Evolutionary conservation across 1,140 invertebrate species (phyloP).

Genomic region (Meloidogyne floridensis): DNA sequence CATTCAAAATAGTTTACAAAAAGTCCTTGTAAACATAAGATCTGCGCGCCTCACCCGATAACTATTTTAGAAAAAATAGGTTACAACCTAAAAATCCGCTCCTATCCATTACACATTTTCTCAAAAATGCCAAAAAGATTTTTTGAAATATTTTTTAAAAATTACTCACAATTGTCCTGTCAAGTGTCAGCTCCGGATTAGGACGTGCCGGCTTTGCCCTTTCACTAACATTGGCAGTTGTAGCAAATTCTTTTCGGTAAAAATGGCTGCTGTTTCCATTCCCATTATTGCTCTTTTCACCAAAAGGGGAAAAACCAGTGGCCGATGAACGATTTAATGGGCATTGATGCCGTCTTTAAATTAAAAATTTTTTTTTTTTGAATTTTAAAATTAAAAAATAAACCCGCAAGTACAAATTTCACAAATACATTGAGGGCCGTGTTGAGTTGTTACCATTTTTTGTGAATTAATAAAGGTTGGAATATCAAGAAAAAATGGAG

Average conservation of each 20-base stretch:
- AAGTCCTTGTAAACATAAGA: no score
- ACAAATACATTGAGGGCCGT: constrained; percentile 35
- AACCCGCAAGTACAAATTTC: constrained; percentile 38
- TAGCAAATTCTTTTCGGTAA: constrained; percentile 33
- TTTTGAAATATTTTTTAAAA: neutral
- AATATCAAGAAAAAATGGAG: neutral
- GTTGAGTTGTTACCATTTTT: neutral
- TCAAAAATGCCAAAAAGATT: no score
- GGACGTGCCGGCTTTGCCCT: constrained; percentile 20
- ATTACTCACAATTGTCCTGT: constrained; percentile 3
- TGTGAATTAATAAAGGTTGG: neutral
- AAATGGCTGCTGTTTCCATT: neutral
- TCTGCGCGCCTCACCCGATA: no score
- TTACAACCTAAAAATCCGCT: no score
- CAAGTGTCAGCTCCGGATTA: constrained; percentile 8
- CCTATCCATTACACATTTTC: no score
- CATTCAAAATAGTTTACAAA: no score
- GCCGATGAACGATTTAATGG: constrained; percentile 21
- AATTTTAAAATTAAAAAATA: neutral
- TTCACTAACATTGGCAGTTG: constrained; percentile 12
- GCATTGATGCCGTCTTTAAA: neutral
- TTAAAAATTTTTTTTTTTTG: neutral
- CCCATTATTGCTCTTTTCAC: neutral
- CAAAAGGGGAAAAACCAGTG: neutral
- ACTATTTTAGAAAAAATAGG: no score